Evolutionary conservation across 2,888 invertebrate genomes (phyloP).

Genomic region (Syritta pipiens): DNA sequence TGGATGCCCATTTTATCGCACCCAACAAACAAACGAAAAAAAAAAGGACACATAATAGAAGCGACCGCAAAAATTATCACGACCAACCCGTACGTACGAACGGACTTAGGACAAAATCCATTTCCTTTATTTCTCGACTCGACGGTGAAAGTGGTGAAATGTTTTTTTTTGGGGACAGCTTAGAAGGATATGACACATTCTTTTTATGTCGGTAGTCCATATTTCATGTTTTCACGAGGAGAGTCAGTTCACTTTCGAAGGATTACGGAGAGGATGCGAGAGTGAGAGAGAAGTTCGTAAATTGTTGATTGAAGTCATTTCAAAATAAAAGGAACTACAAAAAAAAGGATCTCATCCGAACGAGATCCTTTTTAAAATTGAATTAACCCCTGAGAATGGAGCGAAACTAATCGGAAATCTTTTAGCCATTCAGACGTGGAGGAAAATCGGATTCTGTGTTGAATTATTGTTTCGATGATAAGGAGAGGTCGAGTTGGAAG

Average conservation of each 20-base stretch:
- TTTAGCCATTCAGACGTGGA: not conserved
- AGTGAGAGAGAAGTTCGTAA: conserved; percentile 1
- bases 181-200: conserved; percentile 42
- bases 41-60: conserved; percentile 46
- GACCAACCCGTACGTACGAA: conserved; percentile 9
- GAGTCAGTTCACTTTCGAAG: conserved; percentile 18
- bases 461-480: conserved; percentile 35
- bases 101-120: conserved; percentile 7
- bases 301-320: conserved; percentile 40
- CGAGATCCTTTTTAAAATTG: conserved; percentile 43
- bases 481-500: not conserved
- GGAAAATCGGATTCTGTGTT: not conserved
- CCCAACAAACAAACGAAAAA: conserved; percentile 3
- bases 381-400: conserved; percentile 32
- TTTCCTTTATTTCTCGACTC: conserved; percentile 9
- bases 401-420: conserved; percentile 28
- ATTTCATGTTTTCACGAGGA: conserved; percentile 32
- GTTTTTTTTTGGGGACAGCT: conserved; percentile 13
- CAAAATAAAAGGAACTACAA: too few species aligned
- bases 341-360: too few species aligned
- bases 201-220: conserved; percentile 49
- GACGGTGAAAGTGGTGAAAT: not conserved
- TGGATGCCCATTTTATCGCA: conserved; percentile 39
- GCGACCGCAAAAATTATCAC: conserved; percentile 61
- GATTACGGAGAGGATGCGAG: conserved; percentile 21